These are phyloP conservation scores for Andrena flavipes DNA, from an alignment of 2,888 invertebrate genomes.

Conservation along the genomic window DNA sequence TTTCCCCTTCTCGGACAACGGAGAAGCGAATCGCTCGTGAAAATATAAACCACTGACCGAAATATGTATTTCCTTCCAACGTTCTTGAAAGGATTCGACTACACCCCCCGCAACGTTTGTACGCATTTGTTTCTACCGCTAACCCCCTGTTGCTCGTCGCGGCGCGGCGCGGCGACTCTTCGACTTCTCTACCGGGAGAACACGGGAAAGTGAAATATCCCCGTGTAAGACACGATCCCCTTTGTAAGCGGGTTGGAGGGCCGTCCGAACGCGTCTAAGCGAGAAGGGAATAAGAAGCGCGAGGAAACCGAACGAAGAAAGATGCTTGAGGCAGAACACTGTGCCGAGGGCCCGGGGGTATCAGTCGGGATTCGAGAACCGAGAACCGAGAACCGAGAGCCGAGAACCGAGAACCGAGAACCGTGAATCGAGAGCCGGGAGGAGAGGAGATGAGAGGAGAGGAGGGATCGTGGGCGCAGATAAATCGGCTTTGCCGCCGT, in stretches of 20 bases:
- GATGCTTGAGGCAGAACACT: conserved; percentile 23
- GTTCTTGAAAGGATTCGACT: not conserved
- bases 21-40: no score
- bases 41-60: not conserved
- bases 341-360: conserved; percentile 41
- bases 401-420: no score
- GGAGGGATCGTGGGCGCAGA: conserved; percentile 77
- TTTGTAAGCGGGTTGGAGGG: conserved; percentile 68
- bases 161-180: conserved; percentile 24
- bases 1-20: not conserved
- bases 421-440: not conserved
- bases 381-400: no score
- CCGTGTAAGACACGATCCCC: conserved; percentile 77
- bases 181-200: conserved; percentile 58
- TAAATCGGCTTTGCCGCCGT: conserved; percentile 81
- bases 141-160: conserved; percentile 43
- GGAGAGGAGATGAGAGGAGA: conserved; percentile 34
- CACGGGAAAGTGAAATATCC: conserved; percentile 81
- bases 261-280: conserved; percentile 40
- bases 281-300: conserved; percentile 22
- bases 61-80: not conserved
- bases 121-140: not conserved
- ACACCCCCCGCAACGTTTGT: not conserved
- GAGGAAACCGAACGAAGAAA: conserved; percentile 38
- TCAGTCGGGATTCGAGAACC: not conserved